Conservation (phyloP, 2,113 vertebrate genomes). For the Trichechus manatus region DNA sequence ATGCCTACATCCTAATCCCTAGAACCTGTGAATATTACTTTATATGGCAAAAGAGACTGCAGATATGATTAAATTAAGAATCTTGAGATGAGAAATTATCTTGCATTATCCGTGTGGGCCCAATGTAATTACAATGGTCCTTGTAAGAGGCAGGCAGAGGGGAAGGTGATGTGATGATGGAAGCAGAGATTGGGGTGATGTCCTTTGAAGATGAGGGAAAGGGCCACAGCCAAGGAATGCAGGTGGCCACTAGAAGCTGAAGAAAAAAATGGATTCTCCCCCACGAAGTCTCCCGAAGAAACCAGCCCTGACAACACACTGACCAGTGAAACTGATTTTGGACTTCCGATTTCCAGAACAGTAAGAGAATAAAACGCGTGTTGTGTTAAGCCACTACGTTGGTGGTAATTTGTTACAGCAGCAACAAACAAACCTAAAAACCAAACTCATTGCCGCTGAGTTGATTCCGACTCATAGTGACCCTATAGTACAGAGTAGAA, state of each 20-base stretch:
- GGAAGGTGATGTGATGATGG: background rate
- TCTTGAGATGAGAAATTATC: no score
- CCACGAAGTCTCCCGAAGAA: background rate
- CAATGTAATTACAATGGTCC: no score
- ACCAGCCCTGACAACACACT: background rate
- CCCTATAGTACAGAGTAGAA: no score
- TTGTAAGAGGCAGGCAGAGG: no score
- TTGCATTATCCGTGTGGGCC: background rate
- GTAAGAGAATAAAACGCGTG: background rate
- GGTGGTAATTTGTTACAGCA: no score
- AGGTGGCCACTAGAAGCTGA: background rate
- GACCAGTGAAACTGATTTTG: background rate
- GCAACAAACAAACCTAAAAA: no score
- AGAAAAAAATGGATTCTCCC: background rate
- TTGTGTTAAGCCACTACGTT: background rate
- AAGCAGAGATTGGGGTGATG: background rate
- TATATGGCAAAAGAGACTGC: no score
- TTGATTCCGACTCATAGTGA: no score
- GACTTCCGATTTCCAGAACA: background rate
- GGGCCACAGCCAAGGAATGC: background rate
- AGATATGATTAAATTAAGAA: no score
- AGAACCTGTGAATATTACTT: no score
- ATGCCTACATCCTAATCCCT: no score
- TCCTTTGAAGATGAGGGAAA: background rate
- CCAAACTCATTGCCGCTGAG: no score